Conservation (phyloP, 2,888 invertebrate genomes). For the Deladenus siricidicola region DNA sequence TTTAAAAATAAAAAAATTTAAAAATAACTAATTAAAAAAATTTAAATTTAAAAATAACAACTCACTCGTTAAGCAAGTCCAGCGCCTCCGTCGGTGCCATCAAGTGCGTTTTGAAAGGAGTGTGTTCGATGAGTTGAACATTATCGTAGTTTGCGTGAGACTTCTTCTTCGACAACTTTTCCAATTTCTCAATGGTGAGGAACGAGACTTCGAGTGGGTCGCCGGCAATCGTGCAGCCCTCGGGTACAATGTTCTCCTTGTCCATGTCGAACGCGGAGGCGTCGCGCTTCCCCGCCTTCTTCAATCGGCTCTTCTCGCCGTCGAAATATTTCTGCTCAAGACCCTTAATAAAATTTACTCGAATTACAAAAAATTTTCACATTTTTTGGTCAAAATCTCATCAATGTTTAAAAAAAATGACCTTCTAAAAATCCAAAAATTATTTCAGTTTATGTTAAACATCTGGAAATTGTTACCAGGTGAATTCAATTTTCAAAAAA, state of each 20-base stretch:
- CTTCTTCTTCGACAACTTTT: conserved; percentile 11
- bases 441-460: too few species aligned
- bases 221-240: conserved; percentile 5
- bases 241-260: conserved; percentile 7
- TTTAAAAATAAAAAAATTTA: too few species aligned
- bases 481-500: background rate
- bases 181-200: conserved; percentile 21
- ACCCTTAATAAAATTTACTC: too few species aligned
- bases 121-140: background rate
- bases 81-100: conserved; percentile 10
- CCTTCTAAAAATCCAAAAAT: too few species aligned
- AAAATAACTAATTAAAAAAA: too few species aligned
- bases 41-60: too few species aligned
- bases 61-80: conserved; percentile 11
- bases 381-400: too few species aligned
- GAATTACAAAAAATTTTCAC: too few species aligned
- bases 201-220: conserved; percentile 20
- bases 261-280: too few species aligned
- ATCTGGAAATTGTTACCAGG: too few species aligned
- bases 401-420: too few species aligned
- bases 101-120: conserved; percentile 5
- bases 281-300: background rate
- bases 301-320: too few species aligned
- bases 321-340: background rate
- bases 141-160: background rate